Conservation (phyloP, 2,888 invertebrate species). For the Thelaira solivaga region DNA sequence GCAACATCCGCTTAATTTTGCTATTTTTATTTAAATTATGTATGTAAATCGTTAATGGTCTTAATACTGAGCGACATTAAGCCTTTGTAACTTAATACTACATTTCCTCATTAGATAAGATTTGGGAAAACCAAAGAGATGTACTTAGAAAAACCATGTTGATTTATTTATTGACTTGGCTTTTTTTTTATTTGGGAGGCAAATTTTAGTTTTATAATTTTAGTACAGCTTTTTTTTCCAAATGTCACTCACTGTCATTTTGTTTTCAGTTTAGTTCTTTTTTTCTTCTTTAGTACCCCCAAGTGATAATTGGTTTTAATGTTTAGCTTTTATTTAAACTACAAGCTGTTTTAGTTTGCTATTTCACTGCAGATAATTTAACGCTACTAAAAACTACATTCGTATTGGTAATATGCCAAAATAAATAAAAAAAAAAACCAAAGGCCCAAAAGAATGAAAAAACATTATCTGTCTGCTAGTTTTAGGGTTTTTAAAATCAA, state of each 20-base stretch:
- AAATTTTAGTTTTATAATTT: neutral
- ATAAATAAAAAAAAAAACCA: neutral
- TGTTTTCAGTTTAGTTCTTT: neutral
- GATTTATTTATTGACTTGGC: too few relatives aligned
- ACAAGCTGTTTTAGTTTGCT: neutral
- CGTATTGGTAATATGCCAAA: conserved; percentile 47
- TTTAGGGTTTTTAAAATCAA: too few relatives aligned
- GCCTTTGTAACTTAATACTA: too few relatives aligned
- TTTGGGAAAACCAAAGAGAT: too few relatives aligned
- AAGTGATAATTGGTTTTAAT: conserved; percentile 51
- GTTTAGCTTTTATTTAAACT: neutral
- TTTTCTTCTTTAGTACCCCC: conserved; percentile 27
- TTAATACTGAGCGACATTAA: too few relatives aligned
- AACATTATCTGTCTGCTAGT: neutral
- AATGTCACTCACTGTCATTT: neutral
- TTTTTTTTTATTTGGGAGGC: too few relatives aligned
- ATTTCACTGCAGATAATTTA: neutral
- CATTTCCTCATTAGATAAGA: too few relatives aligned
- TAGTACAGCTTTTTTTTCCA: neutral
- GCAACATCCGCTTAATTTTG: too few relatives aligned
- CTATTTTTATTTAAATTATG: too few relatives aligned
- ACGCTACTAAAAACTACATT: conserved; percentile 7
- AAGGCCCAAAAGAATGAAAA: neutral
- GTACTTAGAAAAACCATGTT: too few relatives aligned
- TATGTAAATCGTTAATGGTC: too few relatives aligned